A percentile compares a stretch with the other conserved stretches of the same genome.
Conservation (phyloP, 2,113 vertebrate species). For the Bufo bufo region DNA sequence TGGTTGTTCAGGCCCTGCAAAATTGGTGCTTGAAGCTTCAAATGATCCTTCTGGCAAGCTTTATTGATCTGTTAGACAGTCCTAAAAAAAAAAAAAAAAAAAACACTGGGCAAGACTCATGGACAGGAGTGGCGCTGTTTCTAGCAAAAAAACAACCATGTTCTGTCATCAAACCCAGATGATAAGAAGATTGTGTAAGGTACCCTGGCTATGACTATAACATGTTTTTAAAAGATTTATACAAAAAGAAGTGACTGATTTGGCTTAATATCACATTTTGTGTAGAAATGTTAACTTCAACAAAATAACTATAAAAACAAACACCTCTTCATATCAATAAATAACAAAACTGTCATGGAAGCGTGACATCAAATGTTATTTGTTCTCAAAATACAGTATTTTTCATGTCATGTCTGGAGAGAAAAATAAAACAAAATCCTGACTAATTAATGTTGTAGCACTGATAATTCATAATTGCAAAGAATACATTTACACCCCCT, state of each 20-base stretch:
- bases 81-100: too few relatives aligned
- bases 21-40: too few relatives aligned
- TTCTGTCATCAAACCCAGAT: background rate
- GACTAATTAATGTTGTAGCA: constrained; percentile 40
- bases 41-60: too few relatives aligned
- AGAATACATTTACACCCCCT: constrained; percentile 42
- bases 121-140: too few relatives aligned
- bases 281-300: background rate
- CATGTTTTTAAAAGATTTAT: background rate
- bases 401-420: constrained; percentile 16
- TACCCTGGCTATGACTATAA: background rate
- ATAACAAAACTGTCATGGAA: background rate
- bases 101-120: too few relatives aligned
- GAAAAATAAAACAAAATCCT: constrained; percentile 10
- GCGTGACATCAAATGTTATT: background rate
- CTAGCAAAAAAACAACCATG: background rate
- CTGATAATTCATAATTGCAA: constrained; percentile 8
- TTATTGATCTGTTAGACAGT: too few relatives aligned
- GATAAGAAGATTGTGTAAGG: background rate
- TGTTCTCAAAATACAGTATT: background rate
- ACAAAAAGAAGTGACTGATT: background rate
- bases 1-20: too few relatives aligned
- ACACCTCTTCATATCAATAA: background rate
- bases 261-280: background rate
- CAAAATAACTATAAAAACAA: background rate